These are phyloP conservation scores for Cancer borealis DNA, from an alignment of 2,888 invertebrate species.

Conservation along the genomic window DNA sequence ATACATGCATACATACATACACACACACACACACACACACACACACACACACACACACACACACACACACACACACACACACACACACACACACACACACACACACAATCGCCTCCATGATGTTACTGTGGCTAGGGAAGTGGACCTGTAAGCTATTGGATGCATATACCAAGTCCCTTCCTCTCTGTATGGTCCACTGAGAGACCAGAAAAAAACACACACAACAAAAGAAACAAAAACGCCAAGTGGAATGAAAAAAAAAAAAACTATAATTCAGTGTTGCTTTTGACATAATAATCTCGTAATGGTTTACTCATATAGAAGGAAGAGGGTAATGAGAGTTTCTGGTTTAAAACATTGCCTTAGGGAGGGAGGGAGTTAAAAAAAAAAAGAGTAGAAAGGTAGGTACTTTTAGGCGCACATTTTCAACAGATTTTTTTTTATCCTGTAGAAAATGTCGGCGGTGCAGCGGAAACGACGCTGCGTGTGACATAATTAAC, in stretches of 20 bases:
- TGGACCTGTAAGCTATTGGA: background rate
- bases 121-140: background rate
- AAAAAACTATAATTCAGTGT: background rate
- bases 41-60: background rate
- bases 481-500: constrained; percentile 8
- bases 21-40: background rate
- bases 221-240: no score
- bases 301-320: background rate
- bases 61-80: background rate
- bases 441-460: background rate
- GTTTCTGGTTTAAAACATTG: background rate
- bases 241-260: background rate
- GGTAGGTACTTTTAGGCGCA: background rate
- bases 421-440: background rate
- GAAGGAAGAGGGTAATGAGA: background rate
- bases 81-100: constrained; percentile 17
- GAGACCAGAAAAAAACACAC: background rate
- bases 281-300: background rate
- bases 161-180: background rate
- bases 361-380: background rate
- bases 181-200: background rate
- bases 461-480: background rate
- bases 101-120: background rate
- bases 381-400: background rate
- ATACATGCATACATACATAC: background rate